phyloP scores from a whole-genome alignment of 2,888 invertebrate genomes.

The Hemicrepidius hirtus region DNA sequence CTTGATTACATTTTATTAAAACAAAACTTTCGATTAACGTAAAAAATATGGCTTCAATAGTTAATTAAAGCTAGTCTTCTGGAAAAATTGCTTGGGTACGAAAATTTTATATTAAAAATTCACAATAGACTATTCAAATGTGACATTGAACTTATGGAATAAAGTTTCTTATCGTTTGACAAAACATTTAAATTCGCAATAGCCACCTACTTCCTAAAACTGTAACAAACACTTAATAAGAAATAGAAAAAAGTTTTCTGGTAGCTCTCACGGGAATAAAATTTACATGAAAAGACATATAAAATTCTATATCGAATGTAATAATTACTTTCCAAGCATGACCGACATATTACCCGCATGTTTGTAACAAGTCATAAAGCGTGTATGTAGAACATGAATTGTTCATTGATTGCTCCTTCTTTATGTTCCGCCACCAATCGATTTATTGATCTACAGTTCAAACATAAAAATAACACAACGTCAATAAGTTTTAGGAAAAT shows the following conservation, averaged over 20 bases:
- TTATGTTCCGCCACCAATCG: background rate
- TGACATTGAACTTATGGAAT: too few relatives aligned
- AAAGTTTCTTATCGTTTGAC: too few relatives aligned
- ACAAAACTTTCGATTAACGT: background rate
- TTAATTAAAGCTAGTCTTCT: too few relatives aligned
- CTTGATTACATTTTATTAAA: background rate
- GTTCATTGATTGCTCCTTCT: constrained; percentile 26
- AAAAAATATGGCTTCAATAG: constrained; percentile 7
- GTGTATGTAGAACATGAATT: constrained; percentile 8
- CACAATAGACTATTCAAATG: background rate
- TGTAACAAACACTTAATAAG: background rate
- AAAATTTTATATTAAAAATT: too few relatives aligned
- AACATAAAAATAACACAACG: background rate
- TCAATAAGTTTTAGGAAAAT: background rate
- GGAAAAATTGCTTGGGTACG: too few relatives aligned
- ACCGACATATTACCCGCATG: constrained; percentile 26
- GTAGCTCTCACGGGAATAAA: constrained; percentile 32
- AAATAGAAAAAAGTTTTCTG: constrained; percentile 6
- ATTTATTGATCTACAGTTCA: constrained; percentile 25
- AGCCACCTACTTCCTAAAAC: background rate
- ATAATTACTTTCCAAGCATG: constrained; percentile 20
- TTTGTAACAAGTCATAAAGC: constrained; percentile 1
- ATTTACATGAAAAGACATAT: constrained; percentile 1
- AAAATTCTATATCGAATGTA: background rate
- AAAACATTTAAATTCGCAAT: background rate